A percentile compares a stretch with the other conserved stretches of the same genome.
phyloP scores from a whole-genome alignment of 2,888 invertebrate genomes.

The Pristionchus fissidentatus region DNA sequence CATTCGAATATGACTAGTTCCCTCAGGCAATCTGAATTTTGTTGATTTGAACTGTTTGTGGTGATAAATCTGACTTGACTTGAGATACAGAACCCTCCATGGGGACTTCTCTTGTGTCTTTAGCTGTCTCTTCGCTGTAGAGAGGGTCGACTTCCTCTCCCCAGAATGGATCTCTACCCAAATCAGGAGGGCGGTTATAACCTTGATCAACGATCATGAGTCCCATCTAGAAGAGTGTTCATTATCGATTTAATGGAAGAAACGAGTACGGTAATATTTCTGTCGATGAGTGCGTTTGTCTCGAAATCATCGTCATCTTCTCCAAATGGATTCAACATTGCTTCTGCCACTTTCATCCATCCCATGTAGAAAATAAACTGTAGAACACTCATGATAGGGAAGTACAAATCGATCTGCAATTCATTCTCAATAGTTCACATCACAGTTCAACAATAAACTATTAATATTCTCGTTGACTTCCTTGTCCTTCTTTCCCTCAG shows the following conservation, averaged over 20 bases:
- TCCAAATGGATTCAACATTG: constrained; percentile 68
- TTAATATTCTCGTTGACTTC: not conserved
- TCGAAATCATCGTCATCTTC: constrained; percentile 69
- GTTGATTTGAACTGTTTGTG: not conserved
- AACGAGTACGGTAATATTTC: constrained; percentile 64
- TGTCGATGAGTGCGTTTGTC: constrained; percentile 66
- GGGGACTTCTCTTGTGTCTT: constrained; percentile 5
- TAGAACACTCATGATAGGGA: constrained; percentile 73
- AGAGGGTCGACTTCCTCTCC: constrained; percentile 66
- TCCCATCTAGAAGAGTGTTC: constrained; percentile 64
- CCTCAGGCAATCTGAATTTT: constrained; percentile 61
- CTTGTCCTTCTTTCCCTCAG: not conserved
- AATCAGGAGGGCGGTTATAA: constrained; percentile 68
- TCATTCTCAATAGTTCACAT: not conserved
- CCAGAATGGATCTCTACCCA: constrained; percentile 72
- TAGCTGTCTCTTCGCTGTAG: constrained; percentile 59
- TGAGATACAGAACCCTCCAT: constrained; percentile 42
- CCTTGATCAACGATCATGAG: constrained; percentile 73
- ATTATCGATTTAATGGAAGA: not conserved
- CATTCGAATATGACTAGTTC: constrained; percentile 64
- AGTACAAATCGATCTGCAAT: constrained; percentile 68
- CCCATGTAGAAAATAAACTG: constrained; percentile 74
- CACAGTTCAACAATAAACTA: not conserved
- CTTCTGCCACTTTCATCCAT: constrained; percentile 73
- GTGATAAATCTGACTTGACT: constrained; percentile 21